Evolutionary conservation across 2,797 vertebrate species (phyloP).

Genomic region (Linurgus olivaceus): DNA sequence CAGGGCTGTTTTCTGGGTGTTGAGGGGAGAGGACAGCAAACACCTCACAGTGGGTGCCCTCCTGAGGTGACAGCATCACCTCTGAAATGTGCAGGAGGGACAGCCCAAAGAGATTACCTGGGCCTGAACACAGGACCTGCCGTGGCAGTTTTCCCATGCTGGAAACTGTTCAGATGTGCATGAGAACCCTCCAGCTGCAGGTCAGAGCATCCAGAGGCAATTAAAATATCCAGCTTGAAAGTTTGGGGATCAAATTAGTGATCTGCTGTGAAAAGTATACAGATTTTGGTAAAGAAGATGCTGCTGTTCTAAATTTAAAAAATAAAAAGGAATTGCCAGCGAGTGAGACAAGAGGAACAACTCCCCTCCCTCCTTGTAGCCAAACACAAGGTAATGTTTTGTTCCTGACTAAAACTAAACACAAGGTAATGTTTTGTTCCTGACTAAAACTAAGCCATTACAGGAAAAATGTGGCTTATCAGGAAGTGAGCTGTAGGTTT

Average conservation of each 20-base stretch:
- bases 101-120: neutral
- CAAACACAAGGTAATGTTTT: neutral
- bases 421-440: conserved; percentile 5
- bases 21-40: neutral
- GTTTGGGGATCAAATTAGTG: neutral
- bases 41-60: neutral
- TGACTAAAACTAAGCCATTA: conserved; percentile 18
- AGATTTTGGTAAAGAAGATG: neutral
- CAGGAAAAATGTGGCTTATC: neutral
- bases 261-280: neutral
- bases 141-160: accelerated
- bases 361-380: neutral
- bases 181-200: neutral
- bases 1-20: neutral
- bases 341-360: neutral
- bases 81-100: neutral
- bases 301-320: neutral
- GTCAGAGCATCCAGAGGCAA: neutral
- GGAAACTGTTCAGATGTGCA: neutral
- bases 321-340: neutral
- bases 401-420: conserved; percentile 29
- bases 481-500: conserved; percentile 6
- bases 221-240: neutral
- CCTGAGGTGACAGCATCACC: neutral
- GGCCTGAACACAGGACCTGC: neutral